These are phyloP conservation scores for Erethizon dorsatum DNA, from an alignment of 2,797 vertebrate species.

Conservation along the genomic window DNA sequence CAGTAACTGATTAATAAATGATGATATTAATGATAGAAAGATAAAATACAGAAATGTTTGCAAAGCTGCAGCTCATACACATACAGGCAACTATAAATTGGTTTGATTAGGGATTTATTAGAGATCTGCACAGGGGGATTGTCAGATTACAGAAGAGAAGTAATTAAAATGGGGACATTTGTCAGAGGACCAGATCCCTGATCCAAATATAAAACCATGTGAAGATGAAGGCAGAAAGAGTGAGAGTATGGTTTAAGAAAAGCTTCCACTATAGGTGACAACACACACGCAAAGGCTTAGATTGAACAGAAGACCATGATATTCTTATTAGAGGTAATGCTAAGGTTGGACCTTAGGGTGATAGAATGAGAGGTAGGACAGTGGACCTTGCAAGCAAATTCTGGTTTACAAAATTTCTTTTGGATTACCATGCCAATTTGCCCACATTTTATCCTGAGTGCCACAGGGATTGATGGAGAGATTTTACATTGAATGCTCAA, in stretches of 20 bases:
- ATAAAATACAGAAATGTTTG: background rate
- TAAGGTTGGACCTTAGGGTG: too few relatives aligned
- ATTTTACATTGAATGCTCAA: background rate
- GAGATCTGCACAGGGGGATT: too few relatives aligned
- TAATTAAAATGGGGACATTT: background rate
- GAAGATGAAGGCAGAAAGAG: background rate
- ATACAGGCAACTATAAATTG: background rate
- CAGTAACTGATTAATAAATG: background rate
- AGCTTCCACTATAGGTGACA: background rate
- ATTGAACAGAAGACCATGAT: background rate
- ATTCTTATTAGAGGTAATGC: background rate
- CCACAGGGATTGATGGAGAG: too few relatives aligned
- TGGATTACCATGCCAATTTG: background rate
- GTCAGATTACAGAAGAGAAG: background rate
- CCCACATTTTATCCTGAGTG: background rate
- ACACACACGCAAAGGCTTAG: background rate
- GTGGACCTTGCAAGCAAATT: background rate
- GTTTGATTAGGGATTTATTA: background rate
- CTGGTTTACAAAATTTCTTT: background rate
- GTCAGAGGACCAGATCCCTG: background rate
- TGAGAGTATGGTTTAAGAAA: background rate
- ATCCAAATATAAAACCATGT: background rate
- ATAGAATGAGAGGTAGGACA: background rate
- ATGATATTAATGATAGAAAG: background rate
- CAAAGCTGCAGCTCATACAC: background rate